phyloP scores from a whole-genome alignment of 2,113 vertebrate genomes.

The Odobenus rosmarus region DNA sequence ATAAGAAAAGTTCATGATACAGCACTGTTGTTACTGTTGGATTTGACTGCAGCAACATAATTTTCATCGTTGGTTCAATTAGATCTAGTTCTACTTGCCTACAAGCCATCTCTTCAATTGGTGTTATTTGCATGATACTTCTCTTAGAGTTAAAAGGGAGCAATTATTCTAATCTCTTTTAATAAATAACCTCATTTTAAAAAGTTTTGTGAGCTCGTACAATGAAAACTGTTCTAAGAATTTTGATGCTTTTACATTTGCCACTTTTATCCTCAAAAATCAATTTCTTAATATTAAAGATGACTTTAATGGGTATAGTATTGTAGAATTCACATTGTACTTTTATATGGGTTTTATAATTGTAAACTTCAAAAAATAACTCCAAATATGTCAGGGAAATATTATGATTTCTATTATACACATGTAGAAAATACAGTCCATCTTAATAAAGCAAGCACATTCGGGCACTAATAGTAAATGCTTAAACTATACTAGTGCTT shows the following conservation, averaged over 20 bases:
- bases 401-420: not conserved
- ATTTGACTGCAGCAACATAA: not conserved
- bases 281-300: not conserved
- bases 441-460: not conserved
- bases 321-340: not conserved
- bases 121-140: not conserved
- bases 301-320: not conserved
- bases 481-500: not conserved
- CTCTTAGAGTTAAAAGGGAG: not conserved
- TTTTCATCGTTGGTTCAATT: not conserved
- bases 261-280: not conserved
- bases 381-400: not conserved
- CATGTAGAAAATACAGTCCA: not conserved
- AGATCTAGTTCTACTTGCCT: not conserved
- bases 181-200: not conserved
- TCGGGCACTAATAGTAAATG: not conserved
- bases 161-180: not conserved
- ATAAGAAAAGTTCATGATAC: not conserved
- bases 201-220: not conserved
- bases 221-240: not conserved
- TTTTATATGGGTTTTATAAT: not conserved
- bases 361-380: not conserved
- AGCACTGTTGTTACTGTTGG: not conserved
- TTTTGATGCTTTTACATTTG: not conserved
- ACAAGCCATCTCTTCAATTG: not conserved